Evolutionary conservation across 2,113 vertebrate genomes (phyloP), one percentile per base, ranked within the genome.

Genomic region (Nesogale talazaci): DNA sequence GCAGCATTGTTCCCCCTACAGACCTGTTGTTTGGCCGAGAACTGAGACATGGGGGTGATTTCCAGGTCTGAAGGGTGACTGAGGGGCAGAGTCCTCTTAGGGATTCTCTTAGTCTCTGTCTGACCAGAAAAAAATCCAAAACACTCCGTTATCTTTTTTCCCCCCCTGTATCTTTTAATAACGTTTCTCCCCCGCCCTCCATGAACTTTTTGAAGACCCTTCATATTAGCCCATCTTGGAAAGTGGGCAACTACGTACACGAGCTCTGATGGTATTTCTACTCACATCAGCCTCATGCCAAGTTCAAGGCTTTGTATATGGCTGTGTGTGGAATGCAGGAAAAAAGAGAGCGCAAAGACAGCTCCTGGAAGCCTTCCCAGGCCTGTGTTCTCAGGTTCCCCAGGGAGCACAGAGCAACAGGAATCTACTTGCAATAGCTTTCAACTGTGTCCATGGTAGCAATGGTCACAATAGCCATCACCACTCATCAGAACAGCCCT

Each of bases 311-410:
- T 29, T 83, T 83, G 46, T 17, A n/a, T 52, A 82, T 31, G 31
- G 56, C 63, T 93, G 9, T 38, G 34, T 46, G 56, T 46, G 27
- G 25, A 76, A 83, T 76, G 74, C 25, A 90, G 75, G n/a, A 81
- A 40, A 81, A 40, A 52, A 87, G 77, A 6, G 31, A 34, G 16
- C 23, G 38, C 11, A 40, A 19, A 38, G 38, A 57, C 36, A 84
- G 83, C 79, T 34, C 46, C 79, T 80, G 63, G 83, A 75, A 82
- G 38, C 69, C 74, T 86, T 85, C 63, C 74, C 88, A 91, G 34
- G 52, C 61, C 61, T 40, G 40, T 56, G 83, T 52, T 52, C 59
- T 70, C 42, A 6, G 81, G 36, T 52, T 90, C 74, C 63, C 61
- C 29, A 29, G n/a, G 59, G 38, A 86, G 42, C 76, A 74, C 11